Conservation (phyloP, 2,113 vertebrate species). For the Chloropsis hardwickii region DNA sequence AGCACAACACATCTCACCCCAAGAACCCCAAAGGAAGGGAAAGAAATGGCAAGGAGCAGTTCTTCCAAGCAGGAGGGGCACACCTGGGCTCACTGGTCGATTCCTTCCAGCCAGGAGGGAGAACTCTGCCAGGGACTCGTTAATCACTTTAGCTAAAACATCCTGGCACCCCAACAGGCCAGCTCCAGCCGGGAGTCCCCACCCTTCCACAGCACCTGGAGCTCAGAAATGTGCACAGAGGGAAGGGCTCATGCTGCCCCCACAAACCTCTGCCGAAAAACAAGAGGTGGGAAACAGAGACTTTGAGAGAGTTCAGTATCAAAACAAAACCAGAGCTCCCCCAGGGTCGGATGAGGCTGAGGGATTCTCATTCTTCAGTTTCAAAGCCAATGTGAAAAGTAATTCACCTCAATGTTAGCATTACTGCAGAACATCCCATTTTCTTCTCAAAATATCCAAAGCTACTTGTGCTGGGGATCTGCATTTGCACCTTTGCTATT, state of each 20-base stretch:
- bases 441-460: neutral
- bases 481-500: neutral
- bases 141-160: neutral
- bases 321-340: neutral
- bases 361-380: accelerated
- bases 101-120: neutral
- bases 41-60: neutral
- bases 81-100: neutral
- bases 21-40: neutral
- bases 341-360: accelerated
- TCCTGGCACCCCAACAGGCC: too few species aligned
- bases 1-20: neutral
- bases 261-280: neutral
- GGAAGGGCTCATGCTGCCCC: neutral
- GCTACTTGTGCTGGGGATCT: too few species aligned
- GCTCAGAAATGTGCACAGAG: accelerated
- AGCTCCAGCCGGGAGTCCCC: neutral
- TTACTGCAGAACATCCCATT: neutral
- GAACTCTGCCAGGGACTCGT: neutral
- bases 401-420: neutral
- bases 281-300: neutral
- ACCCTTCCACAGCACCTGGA: neutral
- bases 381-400: neutral
- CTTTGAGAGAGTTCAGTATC: neutral
- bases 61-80: neutral